Evolutionary conservation across 2,113 vertebrate species (phyloP), one percentile per base, ranked within the genome.

Genomic region (Myxocyprinus asiaticus): DNA sequence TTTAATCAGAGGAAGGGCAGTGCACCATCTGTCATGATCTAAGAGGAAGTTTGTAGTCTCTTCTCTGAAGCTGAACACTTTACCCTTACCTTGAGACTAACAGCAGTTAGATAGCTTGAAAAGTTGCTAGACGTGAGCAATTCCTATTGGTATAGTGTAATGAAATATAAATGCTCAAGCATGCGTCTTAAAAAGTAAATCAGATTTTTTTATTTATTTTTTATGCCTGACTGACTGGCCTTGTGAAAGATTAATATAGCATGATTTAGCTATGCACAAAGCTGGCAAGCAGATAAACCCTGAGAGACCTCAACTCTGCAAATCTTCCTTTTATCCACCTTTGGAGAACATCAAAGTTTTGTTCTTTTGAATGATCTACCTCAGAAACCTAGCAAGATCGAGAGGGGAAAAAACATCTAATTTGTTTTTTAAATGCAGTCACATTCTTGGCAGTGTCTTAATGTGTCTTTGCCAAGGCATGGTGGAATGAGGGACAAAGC

Each of bases 391-490:
- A 65, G 64, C 17, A 55, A 67, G 76, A 82, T 69, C 58, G 17
- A 75, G 65, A 79, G 6, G 75, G 72, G 85, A 79, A 80, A 65
- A 82, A 82, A 80, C 66, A 33, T 70, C 83, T 81, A 80, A 88
- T 90, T 89, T 87, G 86, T 90, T 91, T 90, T 90, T 86, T 85
- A 82, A 86, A 86, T 50, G 71, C 78, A 77, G 85, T 90, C 85
- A 88, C 88, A 89, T 91, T 88, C 90, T 90, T 92, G 91, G 91
- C 89, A 88, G 76, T 73, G 53, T 86, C 84, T 85, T 81, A 4
- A 55, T 77, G 47, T 53, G 81, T 81, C 81, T 83, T 82, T 87
- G 90, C 91, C 90, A 91, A 85, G 74, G 48, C 80, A 81, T 87
- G 81, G 77, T 82, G 83, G 88, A 87, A 85, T 85, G 84, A 82